These are phyloP conservation scores for Amphiprion percula DNA, from an alignment of 2,113 vertebrate species.

Conservation along the genomic window DNA sequence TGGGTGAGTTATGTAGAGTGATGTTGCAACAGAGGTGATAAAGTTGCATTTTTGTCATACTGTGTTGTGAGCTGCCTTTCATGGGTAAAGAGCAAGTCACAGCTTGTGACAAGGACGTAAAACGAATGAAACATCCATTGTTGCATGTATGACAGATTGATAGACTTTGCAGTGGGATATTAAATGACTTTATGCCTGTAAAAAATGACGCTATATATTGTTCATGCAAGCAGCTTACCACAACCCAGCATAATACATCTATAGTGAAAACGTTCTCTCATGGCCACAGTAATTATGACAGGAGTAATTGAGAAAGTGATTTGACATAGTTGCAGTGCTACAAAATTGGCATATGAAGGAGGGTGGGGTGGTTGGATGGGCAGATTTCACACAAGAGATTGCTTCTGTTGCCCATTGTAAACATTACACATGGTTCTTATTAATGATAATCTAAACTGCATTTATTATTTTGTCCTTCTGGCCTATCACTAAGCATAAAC, in stretches of 20 bases:
- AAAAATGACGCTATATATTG: not conserved
- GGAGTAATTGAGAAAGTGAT: no score
- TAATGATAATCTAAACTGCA: no score
- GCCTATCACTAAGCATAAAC: no score
- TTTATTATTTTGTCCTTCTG: no score
- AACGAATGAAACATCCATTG: not conserved
- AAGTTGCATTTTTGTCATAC: slow-evolving; percentile 38
- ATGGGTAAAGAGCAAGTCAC: not conserved
- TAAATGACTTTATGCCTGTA: not conserved
- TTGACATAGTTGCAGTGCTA: no score
- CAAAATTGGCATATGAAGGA: no score
- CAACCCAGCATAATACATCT: not conserved
- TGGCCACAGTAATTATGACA: no score
- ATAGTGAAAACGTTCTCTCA: not conserved
- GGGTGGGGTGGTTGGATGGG: no score
- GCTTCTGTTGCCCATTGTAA: no score
- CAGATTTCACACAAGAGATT: no score
- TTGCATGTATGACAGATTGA: not conserved
- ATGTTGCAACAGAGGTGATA: slow-evolving; percentile 42
- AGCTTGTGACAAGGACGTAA: slow-evolving; percentile 2
- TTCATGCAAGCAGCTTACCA: not conserved
- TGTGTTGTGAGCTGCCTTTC: slow-evolving; percentile 1
- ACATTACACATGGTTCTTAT: no score
- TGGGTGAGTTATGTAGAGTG: slow-evolving; percentile 28
- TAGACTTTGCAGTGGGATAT: not conserved